Evolutionary conservation across 1,140 invertebrate genomes (phyloP).

Genomic region (Harlomillsia oculata): DNA sequence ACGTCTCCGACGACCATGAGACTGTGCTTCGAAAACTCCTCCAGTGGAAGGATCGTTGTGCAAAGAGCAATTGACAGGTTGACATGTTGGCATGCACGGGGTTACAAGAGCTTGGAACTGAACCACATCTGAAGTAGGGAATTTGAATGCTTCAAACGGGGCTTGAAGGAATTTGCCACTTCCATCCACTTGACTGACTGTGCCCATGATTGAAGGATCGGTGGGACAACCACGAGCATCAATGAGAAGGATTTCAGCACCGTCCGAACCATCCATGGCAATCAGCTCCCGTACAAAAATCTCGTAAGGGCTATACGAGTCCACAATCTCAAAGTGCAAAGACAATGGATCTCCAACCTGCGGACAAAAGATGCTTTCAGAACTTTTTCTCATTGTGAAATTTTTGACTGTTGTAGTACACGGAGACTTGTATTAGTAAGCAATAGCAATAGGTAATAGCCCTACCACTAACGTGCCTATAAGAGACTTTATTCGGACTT

Average conservation of each 20-base stretch:
- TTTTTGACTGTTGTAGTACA: too few species aligned
- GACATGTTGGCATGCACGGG: conserved; percentile 46
- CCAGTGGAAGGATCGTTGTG: conserved; percentile 43
- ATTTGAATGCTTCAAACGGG: conserved; percentile 51
- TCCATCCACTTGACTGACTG: conserved; percentile 39
- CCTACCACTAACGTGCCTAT: too few species aligned
- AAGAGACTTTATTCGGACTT: too few species aligned
- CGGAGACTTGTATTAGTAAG: too few species aligned
- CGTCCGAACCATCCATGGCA: conserved; percentile 47
- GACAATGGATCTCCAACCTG: conserved; percentile 46
- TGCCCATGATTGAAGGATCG: conserved; percentile 46
- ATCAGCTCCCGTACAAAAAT: conserved; percentile 50
- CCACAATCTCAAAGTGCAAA: conserved; percentile 46
- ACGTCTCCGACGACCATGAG: conserved; percentile 42
- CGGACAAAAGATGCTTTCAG: conserved; percentile 36
- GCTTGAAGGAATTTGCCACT: conserved; percentile 42
- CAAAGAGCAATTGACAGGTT: conserved; percentile 42
- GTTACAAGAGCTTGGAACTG: conserved; percentile 49
- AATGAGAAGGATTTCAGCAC: conserved; percentile 46
- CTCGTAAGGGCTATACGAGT: conserved; percentile 46
- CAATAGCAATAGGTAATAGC: too few species aligned
- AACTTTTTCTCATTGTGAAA: too few species aligned
- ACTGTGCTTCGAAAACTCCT: conserved; percentile 39
- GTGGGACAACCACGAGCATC: conserved; percentile 47
- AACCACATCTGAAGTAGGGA: conserved; percentile 48